Base-by-base conservation (phyloP, 1,140 invertebrate genomes). In the Camponotus vicinus region DNA sequence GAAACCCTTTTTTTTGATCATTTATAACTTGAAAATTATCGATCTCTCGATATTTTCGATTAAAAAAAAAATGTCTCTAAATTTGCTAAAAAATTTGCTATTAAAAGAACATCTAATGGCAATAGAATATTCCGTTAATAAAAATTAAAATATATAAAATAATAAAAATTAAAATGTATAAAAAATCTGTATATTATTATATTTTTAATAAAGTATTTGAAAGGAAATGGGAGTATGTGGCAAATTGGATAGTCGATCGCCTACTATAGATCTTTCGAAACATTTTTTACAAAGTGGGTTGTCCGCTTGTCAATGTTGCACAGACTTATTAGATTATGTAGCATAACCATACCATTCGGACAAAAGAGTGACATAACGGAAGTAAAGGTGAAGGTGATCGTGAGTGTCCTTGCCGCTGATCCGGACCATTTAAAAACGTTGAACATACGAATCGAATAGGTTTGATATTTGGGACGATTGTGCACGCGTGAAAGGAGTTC, bases 341-440 rank as follows among this genome's bases (percentile, higher is more conserved):
- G 9, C n/a, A 6, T 59, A 2, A 57, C 11, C 5, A 37, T 59
- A 34, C 37, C n/a, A 40, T 75, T 75, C 32, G 11, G 52, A 37
- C 11, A 69, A 21, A 69, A 45, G 37, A 2, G 11, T 64, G 42
- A 45, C 40, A 32, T 21, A 76, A 52, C n/a, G 49, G 42, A 77
- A 85, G 61, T 45, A 66, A 79, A 86, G 67, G 75, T 66, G 40
- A 86, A 88, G 67, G 67, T 80, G 67, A 79, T n/a, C 7, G 34
- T 6, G 40, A 2, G 57, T 63, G 69, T 80, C 18, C 67, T 87
- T 45, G 42, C 73, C 18, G 45, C 18, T 45, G 21, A 21, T 52
- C 7, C n/a, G 32, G 18, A 6, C 32, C 45, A 27, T 79, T 52
- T 37, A 42, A 49, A 79, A 67, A 67, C 18, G 49, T 79, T 21